phyloP scores from a whole-genome alignment of 2,888 invertebrate species.

The Nymphalis polychloros region DNA sequence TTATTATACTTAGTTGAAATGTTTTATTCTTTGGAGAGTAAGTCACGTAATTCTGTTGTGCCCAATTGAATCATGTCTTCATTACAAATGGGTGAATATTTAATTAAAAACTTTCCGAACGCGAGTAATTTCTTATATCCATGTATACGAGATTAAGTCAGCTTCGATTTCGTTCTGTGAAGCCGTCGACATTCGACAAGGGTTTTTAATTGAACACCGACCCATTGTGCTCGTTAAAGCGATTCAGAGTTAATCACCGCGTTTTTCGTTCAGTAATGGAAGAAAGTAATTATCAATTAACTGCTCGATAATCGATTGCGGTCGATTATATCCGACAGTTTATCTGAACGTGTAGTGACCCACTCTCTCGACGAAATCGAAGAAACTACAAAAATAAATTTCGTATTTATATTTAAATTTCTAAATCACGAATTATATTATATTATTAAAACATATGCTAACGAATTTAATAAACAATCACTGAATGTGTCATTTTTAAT shows the following conservation, averaged over 20 bases:
- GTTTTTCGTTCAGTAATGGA: conserved; percentile 80
- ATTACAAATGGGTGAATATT: conserved; percentile 80
- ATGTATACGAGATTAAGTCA: conserved; percentile 78
- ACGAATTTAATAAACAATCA: conserved; percentile 1
- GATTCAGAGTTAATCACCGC: conserved; percentile 78
- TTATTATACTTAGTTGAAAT: conserved; percentile 3
- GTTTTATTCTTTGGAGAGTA: conserved; percentile 47
- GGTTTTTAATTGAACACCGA: conserved; percentile 78
- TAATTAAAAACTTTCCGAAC: conserved; percentile 80
- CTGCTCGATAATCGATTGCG: conserved; percentile 79
- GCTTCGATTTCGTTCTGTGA: conserved; percentile 72
- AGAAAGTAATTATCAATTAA: conserved; percentile 82
- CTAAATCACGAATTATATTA: conserved; percentile 41
- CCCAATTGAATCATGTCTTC: conserved; percentile 75
- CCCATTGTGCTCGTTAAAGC: conserved; percentile 80
- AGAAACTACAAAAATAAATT: conserved; percentile 59
- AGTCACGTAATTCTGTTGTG: conserved; percentile 66
- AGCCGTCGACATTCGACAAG: conserved; percentile 76
- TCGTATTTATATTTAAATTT: conserved; percentile 60
- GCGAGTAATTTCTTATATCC: conserved; percentile 78
- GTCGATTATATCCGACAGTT: conserved; percentile 74
- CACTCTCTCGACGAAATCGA: conserved; percentile 58
- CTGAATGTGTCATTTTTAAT: background rate
- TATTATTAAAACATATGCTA: conserved; percentile 34
- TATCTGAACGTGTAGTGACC: conserved; percentile 66